Percentiles rank a stretch among this genome's conserved stretches.
Conservation (phyloP, 2,888 invertebrate genomes). For the Tachina lurida region DNA sequence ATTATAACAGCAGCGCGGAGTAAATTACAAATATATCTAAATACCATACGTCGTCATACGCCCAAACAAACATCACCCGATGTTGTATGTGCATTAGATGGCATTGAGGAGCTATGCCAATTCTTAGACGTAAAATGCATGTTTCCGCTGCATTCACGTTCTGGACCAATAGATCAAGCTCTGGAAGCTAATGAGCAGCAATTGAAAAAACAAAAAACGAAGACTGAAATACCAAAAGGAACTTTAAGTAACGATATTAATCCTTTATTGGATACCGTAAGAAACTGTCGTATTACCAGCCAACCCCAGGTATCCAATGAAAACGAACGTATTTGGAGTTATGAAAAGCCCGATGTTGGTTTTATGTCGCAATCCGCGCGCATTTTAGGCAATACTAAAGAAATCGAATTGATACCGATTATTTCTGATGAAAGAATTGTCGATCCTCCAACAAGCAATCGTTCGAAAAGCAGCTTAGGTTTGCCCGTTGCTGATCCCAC, state of each 20-base stretch:
- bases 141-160: conserved; percentile 76
- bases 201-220: conserved; percentile 69
- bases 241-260: conserved; percentile 28
- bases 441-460: conserved; percentile 32
- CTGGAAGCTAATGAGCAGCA: conserved; percentile 82
- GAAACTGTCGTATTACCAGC: background rate
- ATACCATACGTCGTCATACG: conserved; percentile 80
- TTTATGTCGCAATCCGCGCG: conserved; percentile 78
- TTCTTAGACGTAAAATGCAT: conserved; percentile 81
- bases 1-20: conserved; percentile 82
- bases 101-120: conserved; percentile 83
- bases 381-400: conserved; percentile 79
- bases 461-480: conserved; percentile 16
- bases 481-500: conserved; percentile 70
- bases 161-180: conserved; percentile 81
- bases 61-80: conserved; percentile 76
- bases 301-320: background rate
- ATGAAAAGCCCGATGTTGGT: conserved; percentile 81
- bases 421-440: conserved; percentile 76
- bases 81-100: conserved; percentile 82
- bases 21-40: conserved; percentile 83
- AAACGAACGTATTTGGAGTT: conserved; percentile 32
- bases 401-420: conserved; percentile 81
- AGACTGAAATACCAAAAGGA: conserved; percentile 54
- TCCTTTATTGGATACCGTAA: conserved; percentile 10